These are phyloP conservation scores for Pogonocherus hispidulus DNA, from an alignment of 2,888 invertebrate species.

Conservation along the genomic window DNA sequence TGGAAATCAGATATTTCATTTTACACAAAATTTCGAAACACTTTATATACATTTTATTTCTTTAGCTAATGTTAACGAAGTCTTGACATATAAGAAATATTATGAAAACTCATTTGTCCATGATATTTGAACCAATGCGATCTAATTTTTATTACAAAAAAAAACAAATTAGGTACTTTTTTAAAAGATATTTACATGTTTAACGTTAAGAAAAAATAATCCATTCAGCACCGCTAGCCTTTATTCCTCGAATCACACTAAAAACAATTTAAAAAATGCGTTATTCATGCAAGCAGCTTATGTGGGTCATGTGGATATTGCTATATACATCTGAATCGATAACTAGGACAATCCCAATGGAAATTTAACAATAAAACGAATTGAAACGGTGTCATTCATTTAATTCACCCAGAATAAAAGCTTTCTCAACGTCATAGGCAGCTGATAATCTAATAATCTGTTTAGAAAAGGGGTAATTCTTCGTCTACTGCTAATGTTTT, in stretches of 20 bases:
- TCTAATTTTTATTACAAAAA: no score
- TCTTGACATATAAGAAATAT: no score
- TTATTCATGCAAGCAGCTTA: background rate
- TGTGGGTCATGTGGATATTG: slow-evolving; percentile 1
- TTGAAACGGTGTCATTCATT: background rate
- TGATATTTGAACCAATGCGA: no score
- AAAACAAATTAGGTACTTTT: no score
- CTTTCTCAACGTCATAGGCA: background rate
- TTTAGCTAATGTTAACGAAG: no score
- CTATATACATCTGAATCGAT: background rate
- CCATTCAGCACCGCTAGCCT: background rate
- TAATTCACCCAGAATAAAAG: background rate
- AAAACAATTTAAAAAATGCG: slow-evolving; percentile 4
- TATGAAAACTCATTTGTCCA: no score
- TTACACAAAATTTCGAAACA: no score
- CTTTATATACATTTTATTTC: no score
- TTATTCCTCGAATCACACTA: background rate
- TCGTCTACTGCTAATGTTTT: no score
- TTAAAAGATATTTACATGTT: no score
- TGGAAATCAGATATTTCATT: no score
- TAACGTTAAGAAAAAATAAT: background rate
- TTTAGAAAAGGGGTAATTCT: background rate
- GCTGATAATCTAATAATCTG: background rate
- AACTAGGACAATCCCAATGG: slow-evolving; percentile 1
- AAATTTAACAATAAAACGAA: background rate